Evolutionary conservation across 2,797 vertebrate species (phyloP).

Genomic region (Pyrocephalus nanus): DNA sequence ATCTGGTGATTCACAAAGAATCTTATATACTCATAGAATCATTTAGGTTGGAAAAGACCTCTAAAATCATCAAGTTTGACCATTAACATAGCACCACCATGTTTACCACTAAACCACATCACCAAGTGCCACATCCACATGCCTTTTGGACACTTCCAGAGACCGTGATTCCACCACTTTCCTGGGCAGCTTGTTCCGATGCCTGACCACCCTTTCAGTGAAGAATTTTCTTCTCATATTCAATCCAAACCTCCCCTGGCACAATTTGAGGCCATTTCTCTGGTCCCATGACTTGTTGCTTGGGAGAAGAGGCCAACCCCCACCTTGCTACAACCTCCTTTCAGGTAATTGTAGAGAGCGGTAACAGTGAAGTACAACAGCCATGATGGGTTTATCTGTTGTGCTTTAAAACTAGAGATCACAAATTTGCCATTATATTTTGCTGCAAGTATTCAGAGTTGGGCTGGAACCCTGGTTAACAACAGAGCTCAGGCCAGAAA

Average conservation of each 20-base stretch:
- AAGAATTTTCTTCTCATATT: not conserved
- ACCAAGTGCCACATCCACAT: not conserved
- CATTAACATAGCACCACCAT: fast-evolving
- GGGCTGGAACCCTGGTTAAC: not conserved
- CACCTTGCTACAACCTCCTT: not conserved
- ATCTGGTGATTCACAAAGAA: not conserved
- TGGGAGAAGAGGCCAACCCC: not conserved
- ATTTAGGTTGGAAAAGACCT: not conserved
- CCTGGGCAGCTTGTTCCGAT: not conserved
- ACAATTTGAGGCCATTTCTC: not conserved
- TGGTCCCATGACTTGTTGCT: not conserved
- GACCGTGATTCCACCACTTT: not conserved
- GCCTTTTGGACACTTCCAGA: not conserved
- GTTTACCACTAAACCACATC: not conserved
- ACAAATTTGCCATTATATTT: not conserved
- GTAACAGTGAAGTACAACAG: not conserved
- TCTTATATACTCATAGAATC: not conserved
- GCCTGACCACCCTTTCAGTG: not conserved
- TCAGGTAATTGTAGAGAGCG: not conserved
- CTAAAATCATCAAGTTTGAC: not conserved
- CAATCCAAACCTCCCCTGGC: not conserved
- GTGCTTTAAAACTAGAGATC: not conserved
- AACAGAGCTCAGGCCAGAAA: not conserved
- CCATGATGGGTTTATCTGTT: not conserved
- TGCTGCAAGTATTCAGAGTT: not conserved